phyloP scores from a whole-genome alignment of 1,140 invertebrate species.

The Lepidurus arcticus region DNA sequence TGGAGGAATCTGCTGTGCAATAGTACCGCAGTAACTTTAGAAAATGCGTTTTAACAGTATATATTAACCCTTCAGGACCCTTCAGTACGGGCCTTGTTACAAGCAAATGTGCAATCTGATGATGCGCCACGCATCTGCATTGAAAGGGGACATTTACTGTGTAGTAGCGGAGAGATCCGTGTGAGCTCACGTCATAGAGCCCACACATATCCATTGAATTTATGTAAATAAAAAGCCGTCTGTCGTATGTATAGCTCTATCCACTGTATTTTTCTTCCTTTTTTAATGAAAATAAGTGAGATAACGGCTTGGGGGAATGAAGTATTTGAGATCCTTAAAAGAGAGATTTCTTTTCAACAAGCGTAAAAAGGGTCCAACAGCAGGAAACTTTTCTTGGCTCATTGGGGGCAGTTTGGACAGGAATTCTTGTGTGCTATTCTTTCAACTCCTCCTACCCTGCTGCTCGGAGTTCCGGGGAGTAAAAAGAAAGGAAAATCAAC shows the following conservation, averaged over 20 bases:
- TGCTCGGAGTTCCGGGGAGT: neutral
- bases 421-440: neutral
- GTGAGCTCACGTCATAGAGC: neutral
- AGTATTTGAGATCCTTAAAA: neutral
- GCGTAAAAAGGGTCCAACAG: slow-evolving; percentile 4
- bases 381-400: slow-evolving; percentile 17
- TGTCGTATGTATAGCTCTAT: neutral
- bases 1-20: too few species aligned
- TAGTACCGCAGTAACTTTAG: neutral
- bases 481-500: neutral
- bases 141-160: neutral
- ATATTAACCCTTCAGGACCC: neutral
- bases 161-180: neutral
- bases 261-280: neutral
- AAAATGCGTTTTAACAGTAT: neutral
- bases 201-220: neutral
- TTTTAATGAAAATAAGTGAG: neutral
- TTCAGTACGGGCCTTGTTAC: neutral
- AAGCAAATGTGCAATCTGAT: neutral
- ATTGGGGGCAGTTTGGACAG: slow-evolving; percentile 17
- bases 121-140: neutral
- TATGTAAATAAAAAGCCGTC: neutral
- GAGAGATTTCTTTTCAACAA: slow-evolving; percentile 9
- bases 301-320: neutral
- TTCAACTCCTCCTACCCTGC: neutral